Evolutionary conservation across 1,140 invertebrate genomes (phyloP).

Genomic region (Rhopalosiphum padi): DNA sequence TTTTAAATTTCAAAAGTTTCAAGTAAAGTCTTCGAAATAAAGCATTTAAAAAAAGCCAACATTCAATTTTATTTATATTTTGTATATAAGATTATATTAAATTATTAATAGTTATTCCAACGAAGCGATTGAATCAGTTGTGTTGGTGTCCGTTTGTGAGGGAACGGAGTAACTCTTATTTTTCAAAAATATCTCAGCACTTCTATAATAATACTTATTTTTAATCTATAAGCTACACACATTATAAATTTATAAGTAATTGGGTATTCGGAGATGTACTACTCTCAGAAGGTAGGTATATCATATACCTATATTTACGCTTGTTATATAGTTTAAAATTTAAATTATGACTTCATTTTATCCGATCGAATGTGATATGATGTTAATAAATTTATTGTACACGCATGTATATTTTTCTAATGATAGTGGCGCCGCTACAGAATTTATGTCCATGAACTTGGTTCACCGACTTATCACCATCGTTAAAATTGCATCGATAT

Average conservation of each 20-base stretch:
- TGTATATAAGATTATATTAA: neutral
- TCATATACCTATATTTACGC: no score
- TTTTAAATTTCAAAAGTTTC: no score
- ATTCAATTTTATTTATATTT: no score
- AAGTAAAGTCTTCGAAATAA: no score
- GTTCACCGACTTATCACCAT: neutral
- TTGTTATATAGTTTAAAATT: no score
- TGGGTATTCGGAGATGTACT: no score
- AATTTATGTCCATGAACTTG: neutral
- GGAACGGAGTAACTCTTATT: neutral
- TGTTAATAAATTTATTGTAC: neutral
- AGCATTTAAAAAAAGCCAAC: no score
- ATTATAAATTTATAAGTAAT: neutral
- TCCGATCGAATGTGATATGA: neutral
- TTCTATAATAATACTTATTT: neutral
- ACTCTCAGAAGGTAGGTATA: no score
- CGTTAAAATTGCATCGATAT: neutral
- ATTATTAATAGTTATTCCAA: neutral
- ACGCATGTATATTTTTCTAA: neutral
- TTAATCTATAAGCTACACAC: no score
- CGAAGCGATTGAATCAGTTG: neutral
- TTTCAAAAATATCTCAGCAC: neutral
- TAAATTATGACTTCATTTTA: no score
- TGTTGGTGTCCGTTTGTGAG: neutral
- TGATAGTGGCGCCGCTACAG: neutral